A percentile compares a stretch with the other conserved stretches of the same genome.
phyloP scores from a whole-genome alignment of 2,113 vertebrate genomes.

The Malurus cyaneus region DNA sequence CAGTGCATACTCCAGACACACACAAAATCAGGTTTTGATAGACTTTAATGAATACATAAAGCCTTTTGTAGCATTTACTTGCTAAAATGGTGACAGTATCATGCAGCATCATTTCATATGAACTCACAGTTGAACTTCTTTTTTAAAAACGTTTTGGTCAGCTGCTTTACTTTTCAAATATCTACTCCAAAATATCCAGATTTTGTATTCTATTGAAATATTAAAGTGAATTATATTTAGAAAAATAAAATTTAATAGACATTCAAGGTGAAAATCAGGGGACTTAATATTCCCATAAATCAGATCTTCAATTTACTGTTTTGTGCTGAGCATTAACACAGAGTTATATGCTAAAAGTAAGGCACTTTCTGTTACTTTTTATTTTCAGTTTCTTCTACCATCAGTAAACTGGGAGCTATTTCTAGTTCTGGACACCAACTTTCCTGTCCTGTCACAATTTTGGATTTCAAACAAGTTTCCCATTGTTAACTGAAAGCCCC shows the following conservation, averaged over 20 bases:
- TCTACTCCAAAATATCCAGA: neutral
- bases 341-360: neutral
- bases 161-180: neutral
- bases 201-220: neutral
- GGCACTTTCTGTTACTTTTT: neutral
- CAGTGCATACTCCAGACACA: neutral
- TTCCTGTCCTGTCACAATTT: neutral
- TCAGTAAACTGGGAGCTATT: neutral
- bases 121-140: neutral
- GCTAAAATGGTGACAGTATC: neutral
- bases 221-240: neutral
- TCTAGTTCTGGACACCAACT: neutral
- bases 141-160: neutral
- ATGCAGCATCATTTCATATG: neutral
- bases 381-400: neutral
- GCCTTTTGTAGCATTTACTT: neutral
- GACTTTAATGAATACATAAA: conserved; percentile 28
- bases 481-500: neutral
- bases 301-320: neutral
- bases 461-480: neutral
- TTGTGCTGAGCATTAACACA: neutral
- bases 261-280: neutral
- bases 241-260: neutral
- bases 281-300: neutral
- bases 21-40: neutral